phyloP scores from a whole-genome alignment of 2,888 invertebrate species.

The Eurytoma californica region DNA sequence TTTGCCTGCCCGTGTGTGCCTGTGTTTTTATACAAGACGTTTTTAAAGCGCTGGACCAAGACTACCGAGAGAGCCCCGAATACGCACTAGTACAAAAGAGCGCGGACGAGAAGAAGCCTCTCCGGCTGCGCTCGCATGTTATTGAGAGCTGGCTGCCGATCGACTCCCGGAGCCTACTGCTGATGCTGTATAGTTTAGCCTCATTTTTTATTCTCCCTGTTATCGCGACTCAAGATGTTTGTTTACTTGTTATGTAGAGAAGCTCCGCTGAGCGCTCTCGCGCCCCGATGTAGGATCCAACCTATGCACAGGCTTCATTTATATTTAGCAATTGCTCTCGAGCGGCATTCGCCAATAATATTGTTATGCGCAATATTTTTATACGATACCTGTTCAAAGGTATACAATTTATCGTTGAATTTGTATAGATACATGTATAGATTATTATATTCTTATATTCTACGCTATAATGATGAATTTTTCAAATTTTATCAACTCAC shows the following conservation, averaged over 20 bases:
- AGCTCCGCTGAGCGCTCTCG: background rate
- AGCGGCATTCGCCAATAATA: constrained; percentile 10
- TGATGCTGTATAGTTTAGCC: background rate
- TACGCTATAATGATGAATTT: constrained; percentile 50
- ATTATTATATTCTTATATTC: constrained; percentile 40
- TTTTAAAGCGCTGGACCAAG: background rate
- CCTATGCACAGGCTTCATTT: too few relatives aligned
- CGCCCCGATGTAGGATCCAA: background rate
- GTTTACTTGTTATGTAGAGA: background rate
- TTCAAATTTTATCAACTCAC: constrained; percentile 53
- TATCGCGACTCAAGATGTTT: constrained; percentile 11
- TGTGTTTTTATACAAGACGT: background rate
- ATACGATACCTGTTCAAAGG: constrained; percentile 52
- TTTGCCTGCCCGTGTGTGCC: too few relatives aligned
- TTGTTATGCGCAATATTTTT: constrained; percentile 50
- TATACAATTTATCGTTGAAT: constrained; percentile 48
- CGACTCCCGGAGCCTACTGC: too few relatives aligned
- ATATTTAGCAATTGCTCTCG: background rate
- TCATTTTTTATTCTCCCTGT: background rate
- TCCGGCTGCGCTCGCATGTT: too few relatives aligned
- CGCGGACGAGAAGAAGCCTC: too few relatives aligned
- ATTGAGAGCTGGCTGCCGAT: too few relatives aligned
- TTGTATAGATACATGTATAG: constrained; percentile 52
- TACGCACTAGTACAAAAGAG: background rate
- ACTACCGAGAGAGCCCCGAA: constrained; percentile 16